Base-by-base conservation (phyloP, 2,797 vertebrate genomes). In the Myotis findleyi region DNA sequence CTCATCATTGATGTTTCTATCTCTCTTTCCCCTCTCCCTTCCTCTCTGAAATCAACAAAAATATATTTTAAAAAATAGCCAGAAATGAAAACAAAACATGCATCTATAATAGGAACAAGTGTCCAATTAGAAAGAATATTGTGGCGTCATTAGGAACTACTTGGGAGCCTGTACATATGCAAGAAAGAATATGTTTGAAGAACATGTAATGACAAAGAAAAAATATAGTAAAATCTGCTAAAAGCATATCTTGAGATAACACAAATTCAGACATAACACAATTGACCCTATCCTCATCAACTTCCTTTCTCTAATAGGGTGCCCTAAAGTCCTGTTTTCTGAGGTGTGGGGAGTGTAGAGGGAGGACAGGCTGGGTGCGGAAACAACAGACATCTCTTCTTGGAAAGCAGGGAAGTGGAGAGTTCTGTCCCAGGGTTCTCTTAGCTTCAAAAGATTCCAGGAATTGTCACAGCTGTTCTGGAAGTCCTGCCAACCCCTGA, bases 51-150 rank as follows among this genome's bases (percentile, higher is more conserved):
- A 62, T 30, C 27, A 62, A 62, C 30, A 62, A 62, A 62, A 62
- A 30, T 14, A 7, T 30, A 62, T 62, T 27, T 59, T 1, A 14
- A 62, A 33, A 89, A 87, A 38, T 51, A 93, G 18, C 17, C 21
- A 55, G 59, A 91, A 87, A 88, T 71, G 68, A 95, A 80, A 91
- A 69, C 12, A 62, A 68, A 86, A 86, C 2, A 41, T 36, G 1
- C 13, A 47, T 72, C 51, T 91, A 66, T 33, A 92, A 69, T 27
- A 91, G 36, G 36, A 86, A 75, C 21, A 81, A 93, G 44, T 88
- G 79, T 76, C n/a, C n/a, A 81, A 38, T 62, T 36, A 92, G 59
- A 73, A 80, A 86, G n/a, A 89, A 41, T 77, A 62, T 68, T 76
- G 33, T 66, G 38, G 14, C 57, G 25, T 81, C 27, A 71, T 66